Evolutionary conservation across 2,797 vertebrate genomes (phyloP), one percentile per base, ranked within the genome.

Genomic region (Phalloptychus januarius): DNA sequence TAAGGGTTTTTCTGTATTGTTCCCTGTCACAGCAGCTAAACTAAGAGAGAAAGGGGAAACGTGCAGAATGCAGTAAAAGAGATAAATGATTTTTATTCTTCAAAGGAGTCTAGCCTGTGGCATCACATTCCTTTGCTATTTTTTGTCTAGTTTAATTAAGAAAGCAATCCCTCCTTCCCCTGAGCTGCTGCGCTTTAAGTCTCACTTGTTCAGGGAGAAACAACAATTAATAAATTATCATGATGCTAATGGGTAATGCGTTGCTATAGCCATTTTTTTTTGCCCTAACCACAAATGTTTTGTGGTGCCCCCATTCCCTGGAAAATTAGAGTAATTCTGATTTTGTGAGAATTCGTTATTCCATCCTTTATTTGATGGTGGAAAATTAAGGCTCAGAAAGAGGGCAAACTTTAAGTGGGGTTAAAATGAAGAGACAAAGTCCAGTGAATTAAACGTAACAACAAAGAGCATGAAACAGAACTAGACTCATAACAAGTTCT

Each of bases 211-310:
- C 83, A 90, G 86, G 89, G 58, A 75, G 83, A 89, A 90, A 90
- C 83, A 89, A 84, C 86, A 70, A 92, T 94, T 94, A 94, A 94
- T 93, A 94, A 93, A 93, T 94, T 85, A 94, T 94, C 84, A 75
- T 79, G 89, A 93, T 79, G 91, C 91, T 93, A 91, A 94, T 86
- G 77, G 50, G 23, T 25, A 52, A 52, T 25, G 50, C 48, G 0
- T 52, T 52, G 18, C 6, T 52, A 52, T 25, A 25, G 50, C 2
- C 7, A 2, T 25, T 52, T 52, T 5, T 50, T 52, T 52, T 0
- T 44, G 42, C 50, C 23, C 23, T 23, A 50, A 23, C 48, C 83
- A 83, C 52, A 54, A 71, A 86, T 79, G 61, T 79, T 54, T 75
- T 44, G 79, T 80, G 77, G 72, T 13, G 48, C 44, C 38, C 50